These are phyloP conservation scores for Drosophila mulleri DNA, from an alignment of 2,888 invertebrate species.

Conservation along the genomic window DNA sequence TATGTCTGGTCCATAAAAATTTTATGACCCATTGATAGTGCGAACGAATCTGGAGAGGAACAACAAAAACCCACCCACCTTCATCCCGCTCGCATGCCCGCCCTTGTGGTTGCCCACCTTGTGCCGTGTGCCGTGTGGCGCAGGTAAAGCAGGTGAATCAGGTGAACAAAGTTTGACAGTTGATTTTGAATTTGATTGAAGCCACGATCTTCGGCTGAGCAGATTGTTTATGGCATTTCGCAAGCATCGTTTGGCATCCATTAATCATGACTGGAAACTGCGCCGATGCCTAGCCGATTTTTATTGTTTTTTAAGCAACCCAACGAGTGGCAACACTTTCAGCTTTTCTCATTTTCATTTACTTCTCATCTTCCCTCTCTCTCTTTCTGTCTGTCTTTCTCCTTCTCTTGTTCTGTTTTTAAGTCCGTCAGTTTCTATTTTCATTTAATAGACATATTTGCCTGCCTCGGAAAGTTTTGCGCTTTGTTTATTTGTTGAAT, in stretches of 20 bases:
- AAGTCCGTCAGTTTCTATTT: constrained; percentile 73
- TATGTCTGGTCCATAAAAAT: constrained; percentile 81
- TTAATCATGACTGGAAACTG: constrained; percentile 69
- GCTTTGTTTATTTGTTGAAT: constrained; percentile 78
- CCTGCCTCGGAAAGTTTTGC: constrained; percentile 54
- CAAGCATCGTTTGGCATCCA: constrained; percentile 70
- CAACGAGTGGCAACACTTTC: constrained; percentile 26
- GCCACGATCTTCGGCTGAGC: constrained; percentile 44
- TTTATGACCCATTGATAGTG: constrained; percentile 84
- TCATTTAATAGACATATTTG: constrained; percentile 75
- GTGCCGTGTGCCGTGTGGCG: constrained; percentile 1
- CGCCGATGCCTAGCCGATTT: constrained; percentile 54
- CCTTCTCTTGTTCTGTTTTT: neutral
- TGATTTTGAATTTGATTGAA: constrained; percentile 71
- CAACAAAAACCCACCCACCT: neutral
- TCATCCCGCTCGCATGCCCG: neutral
- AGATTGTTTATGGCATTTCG: constrained; percentile 72
- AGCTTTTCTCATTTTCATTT: constrained; percentile 29
- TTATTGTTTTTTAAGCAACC: constrained; percentile 76
- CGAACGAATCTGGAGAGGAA: constrained; percentile 74
- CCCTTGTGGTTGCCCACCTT: constrained; percentile 45
- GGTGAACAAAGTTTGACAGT: constrained; percentile 75
- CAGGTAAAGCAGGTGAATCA: constrained; percentile 14
- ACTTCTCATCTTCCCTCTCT: neutral
- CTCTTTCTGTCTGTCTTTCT: too few species aligned